Percentiles rank a stretch among this genome's conserved stretches.
Conservation (phyloP, 2,797 vertebrate species). For the Coccyzus lansbergi region DNA sequence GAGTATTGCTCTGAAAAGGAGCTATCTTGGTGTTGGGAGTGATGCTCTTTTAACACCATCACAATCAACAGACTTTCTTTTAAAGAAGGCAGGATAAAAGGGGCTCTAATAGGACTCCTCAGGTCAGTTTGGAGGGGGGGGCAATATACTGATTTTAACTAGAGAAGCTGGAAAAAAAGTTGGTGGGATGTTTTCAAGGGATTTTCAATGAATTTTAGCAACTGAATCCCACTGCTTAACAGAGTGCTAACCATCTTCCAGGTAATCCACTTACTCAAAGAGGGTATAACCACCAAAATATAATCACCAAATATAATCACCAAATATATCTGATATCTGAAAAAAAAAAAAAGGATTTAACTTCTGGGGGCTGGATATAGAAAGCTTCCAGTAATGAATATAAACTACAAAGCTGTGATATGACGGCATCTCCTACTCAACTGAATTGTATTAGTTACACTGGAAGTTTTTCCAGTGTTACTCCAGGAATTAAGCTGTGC, state of each 20-base stretch:
- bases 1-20: constrained; percentile 70
- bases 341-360: not conserved
- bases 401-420: not conserved
- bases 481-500: not conserved
- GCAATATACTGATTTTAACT: not conserved
- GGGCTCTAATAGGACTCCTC: not conserved
- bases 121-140: not conserved
- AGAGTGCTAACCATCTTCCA: not conserved
- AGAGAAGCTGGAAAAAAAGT: not conserved
- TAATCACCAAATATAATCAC: not conserved
- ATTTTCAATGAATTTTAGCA: not conserved
- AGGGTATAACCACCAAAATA: not conserved
- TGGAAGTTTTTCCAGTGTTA: not conserved
- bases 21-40: constrained; percentile 38
- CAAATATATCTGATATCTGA: not conserved
- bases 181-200: not conserved
- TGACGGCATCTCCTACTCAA: not conserved
- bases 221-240: not conserved
- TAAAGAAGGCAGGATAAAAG: not conserved
- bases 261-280: not conserved
- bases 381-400: not conserved
- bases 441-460: not conserved
- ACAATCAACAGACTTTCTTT: constrained; percentile 59
- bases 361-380: not conserved
- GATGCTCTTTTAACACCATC: constrained; percentile 76